These are phyloP conservation scores for Falco biarmicus DNA, from an alignment of 2,797 vertebrate species.

Conservation along the genomic window DNA sequence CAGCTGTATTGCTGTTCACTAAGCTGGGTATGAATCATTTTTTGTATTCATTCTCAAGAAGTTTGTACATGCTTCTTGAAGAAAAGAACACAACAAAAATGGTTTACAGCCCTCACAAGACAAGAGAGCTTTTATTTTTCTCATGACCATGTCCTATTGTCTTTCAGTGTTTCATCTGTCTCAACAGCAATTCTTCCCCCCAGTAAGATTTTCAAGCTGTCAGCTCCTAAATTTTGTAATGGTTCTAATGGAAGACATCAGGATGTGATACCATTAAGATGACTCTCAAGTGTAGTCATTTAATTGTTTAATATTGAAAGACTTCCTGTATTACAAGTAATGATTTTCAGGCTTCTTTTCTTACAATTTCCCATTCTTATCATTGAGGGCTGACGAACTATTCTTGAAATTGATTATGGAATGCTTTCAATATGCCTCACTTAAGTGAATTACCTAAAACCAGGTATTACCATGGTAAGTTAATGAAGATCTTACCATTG, in stretches of 20 bases:
- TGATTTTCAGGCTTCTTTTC: conserved; percentile 24
- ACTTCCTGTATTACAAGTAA: conserved; percentile 30
- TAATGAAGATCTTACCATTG: neutral
- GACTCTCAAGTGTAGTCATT: conserved; percentile 18
- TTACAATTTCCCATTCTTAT: conserved; percentile 23
- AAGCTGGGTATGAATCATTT: neutral
- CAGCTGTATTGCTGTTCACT: neutral
- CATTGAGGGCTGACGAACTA: neutral
- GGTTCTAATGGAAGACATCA: conserved; percentile 39
- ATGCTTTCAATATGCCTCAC: neutral
- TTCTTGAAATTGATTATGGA: neutral
- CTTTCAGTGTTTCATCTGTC: neutral
- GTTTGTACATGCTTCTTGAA: neutral
- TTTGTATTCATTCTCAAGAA: neutral
- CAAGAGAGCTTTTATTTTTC: neutral
- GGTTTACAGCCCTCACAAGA: neutral
- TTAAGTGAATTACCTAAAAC: conserved; percentile 21
- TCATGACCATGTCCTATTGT: neutral
- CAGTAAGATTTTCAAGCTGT: neutral
- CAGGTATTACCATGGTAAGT: neutral
- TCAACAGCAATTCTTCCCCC: neutral
- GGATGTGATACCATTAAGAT: conserved; percentile 40
- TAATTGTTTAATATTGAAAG: conserved; percentile 53
- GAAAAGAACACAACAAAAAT: neutral
- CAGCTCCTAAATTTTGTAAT: conserved; percentile 35